phyloP scores from a whole-genome alignment of 2,797 vertebrate species.

The Anabas testudineus region DNA sequence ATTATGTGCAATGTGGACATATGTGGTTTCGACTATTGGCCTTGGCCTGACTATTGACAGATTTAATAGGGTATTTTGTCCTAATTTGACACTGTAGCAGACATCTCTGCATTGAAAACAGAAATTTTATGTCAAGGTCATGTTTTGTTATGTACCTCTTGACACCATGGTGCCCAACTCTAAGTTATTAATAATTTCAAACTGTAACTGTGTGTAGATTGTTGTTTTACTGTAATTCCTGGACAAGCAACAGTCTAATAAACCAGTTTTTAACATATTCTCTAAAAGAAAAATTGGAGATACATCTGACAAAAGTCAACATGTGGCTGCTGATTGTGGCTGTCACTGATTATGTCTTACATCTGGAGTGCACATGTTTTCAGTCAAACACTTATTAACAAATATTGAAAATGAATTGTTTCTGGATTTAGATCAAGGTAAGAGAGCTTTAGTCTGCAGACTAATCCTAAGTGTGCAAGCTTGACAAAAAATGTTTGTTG shows the following conservation, averaged over 20 bases:
- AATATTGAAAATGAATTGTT: constrained; percentile 33
- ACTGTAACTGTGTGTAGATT: not conserved
- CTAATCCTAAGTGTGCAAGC: not conserved
- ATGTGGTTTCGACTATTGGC: not conserved
- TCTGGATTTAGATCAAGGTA: constrained; percentile 11
- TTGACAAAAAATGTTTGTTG: constrained; percentile 1
- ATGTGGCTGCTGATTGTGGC: constrained; percentile 3
- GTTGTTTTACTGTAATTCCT: constrained; percentile 24
- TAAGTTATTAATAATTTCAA: constrained; percentile 1
- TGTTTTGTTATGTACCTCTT: too few species aligned
- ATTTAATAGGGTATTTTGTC: not conserved
- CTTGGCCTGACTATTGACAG: too few species aligned
- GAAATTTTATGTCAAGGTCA: not conserved
- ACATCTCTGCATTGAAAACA: not conserved
- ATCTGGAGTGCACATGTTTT: constrained; percentile 36
- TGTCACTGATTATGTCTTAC: constrained; percentile 31
- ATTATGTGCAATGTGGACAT: not conserved
- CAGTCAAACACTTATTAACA: constrained; percentile 34
- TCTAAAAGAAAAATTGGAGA: not conserved
- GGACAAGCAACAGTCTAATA: constrained; percentile 13
- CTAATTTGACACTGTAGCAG: not conserved
- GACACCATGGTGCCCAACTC: not conserved
- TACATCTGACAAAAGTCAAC: constrained; percentile 32
- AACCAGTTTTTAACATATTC: constrained; percentile 4
- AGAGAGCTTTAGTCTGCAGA: not conserved